Base-by-base conservation (phyloP, 1,140 invertebrate genomes). In the Branchinecta lynchi region DNA sequence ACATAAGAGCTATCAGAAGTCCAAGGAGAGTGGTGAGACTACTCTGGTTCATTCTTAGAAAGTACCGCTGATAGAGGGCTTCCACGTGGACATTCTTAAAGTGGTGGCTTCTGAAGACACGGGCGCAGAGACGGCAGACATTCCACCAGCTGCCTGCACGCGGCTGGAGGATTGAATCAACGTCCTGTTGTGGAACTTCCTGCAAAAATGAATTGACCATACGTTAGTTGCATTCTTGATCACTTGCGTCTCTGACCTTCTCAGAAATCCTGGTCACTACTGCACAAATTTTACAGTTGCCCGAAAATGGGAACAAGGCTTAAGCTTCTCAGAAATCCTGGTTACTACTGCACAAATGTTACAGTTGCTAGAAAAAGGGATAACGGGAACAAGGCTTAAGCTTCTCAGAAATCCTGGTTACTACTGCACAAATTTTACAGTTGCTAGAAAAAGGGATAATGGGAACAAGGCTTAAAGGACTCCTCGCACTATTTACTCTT, bases 21-120 rank as follows among this genome's bases (percentile, higher is more conserved):
- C 84, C 86, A 68, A 94, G 82, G 51, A 93, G 82, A 74, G 90
- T 87, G 1, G 87, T 90, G 81, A 92, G 86, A 78, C 92, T 93
- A 73, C 86, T 89, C 79, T 93, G 90, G 81, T 93, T 93, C 84
- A 93, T 90, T 70, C 91, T 87, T 69, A 94, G 83, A 77, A 94
- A 93, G 80, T 95, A 95, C 65, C 90, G 84, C 78, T 94, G 91
- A 79, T 93, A 94, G 66, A 94, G 79, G 83, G 87, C 87, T 79
- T 93, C 92, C 75, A 93, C 88, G 86, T 91, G 80, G 20, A 85
- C 79, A 76, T 87, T 86, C 76, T 84, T 84, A 78, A 88, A 88
- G 72, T 84, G 83, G 76, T 87, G 85, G 45, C 85, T 86, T 6
- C 77, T 73, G 72, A 80, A 82, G 7, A 83, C 77, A 7, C 79